A percentile compares a stretch with the other conserved stretches of the same genome.
These are phyloP conservation scores for Microctenopoma steveboyesi DNA, from an alignment of 2,797 vertebrate genomes.

Conservation along the genomic window DNA sequence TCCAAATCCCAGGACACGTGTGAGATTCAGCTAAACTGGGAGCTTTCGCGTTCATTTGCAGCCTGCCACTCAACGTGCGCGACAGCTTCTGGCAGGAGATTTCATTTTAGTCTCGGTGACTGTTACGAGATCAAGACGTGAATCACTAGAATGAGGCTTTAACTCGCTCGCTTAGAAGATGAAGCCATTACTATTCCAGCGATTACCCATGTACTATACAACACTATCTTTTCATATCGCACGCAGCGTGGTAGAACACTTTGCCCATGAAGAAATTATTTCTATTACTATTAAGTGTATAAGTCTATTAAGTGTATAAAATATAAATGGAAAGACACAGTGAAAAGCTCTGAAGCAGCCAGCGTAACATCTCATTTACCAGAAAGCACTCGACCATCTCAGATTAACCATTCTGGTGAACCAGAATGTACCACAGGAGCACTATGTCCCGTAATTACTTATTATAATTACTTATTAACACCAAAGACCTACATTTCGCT, in stretches of 20 bases:
- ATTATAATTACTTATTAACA: no score
- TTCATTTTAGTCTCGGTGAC: constrained; percentile 13
- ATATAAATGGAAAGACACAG: constrained; percentile 50
- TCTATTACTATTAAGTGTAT: no score
- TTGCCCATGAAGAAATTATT: constrained; percentile 36
- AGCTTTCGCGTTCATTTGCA: constrained; percentile 12
- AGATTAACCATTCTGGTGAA: constrained; percentile 7
- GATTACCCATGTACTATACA: constrained; percentile 21
- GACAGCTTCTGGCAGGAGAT: constrained; percentile 18
- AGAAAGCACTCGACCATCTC: constrained; percentile 18
- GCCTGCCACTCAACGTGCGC: constrained; percentile 7
- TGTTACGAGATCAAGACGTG: constrained; percentile 19
- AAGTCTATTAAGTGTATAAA: constrained; percentile 54
- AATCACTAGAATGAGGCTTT: constrained; percentile 25
- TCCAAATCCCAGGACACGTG: not conserved
- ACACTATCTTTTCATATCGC: constrained; percentile 34
- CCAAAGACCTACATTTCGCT: not conserved
- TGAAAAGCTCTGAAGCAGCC: constrained; percentile 27
- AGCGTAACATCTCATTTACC: constrained; percentile 28
- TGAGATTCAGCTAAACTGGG: constrained; percentile 3
- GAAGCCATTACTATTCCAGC: constrained; percentile 41
- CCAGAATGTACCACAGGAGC: no score
- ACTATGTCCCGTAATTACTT: no score
- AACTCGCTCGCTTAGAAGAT: constrained; percentile 27
- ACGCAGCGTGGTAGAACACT: constrained; percentile 20